Percentiles rank a stretch among this genome's conserved stretches.
Conservation (phyloP, 2,888 invertebrate genomes). For the Sarcophaga carnaria region DNA sequence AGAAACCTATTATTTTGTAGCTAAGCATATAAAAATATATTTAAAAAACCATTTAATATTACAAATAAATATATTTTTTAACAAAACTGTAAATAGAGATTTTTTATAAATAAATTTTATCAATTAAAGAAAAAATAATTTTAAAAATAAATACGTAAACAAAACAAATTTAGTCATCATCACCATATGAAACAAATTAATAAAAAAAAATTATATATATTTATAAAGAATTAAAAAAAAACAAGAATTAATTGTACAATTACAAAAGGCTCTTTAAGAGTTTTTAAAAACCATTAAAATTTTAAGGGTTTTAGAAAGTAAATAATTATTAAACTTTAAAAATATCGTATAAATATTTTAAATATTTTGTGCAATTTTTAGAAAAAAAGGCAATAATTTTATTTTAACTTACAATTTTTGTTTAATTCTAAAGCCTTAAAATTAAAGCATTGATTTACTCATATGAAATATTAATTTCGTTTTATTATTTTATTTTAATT, state of each 20-base stretch:
- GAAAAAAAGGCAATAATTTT: constrained; percentile 63
- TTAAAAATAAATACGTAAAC: constrained; percentile 55
- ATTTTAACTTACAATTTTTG: background rate
- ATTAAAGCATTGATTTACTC: constrained; percentile 22
- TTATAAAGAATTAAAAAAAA: constrained; percentile 70
- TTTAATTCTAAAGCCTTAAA: constrained; percentile 12
- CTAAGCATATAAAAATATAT: constrained; percentile 2
- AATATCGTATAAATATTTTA: constrained; percentile 10
- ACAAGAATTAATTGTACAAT: constrained; percentile 24
- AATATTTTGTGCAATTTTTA: constrained; percentile 66
- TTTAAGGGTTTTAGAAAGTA: background rate
- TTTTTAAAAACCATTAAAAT: constrained; percentile 4
- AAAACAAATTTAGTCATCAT: constrained; percentile 60
- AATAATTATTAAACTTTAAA: background rate
- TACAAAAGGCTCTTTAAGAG: constrained; percentile 42
- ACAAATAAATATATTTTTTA: constrained; percentile 22
- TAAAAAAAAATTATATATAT: constrained; percentile 65
- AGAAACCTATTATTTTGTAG: constrained; percentile 53
- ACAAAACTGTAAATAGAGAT: constrained; percentile 48
- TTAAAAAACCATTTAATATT: constrained; percentile 18
- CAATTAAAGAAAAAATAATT: constrained; percentile 50
- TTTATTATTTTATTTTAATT: background rate
- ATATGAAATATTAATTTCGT: background rate
- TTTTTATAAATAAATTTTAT: constrained; percentile 27
- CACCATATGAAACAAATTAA: constrained; percentile 59